Evolutionary conservation across 1,140 invertebrate species (phyloP), one percentile per base, ranked within the genome.

Genomic region (Diachasmimorpha longicaudata): DNA sequence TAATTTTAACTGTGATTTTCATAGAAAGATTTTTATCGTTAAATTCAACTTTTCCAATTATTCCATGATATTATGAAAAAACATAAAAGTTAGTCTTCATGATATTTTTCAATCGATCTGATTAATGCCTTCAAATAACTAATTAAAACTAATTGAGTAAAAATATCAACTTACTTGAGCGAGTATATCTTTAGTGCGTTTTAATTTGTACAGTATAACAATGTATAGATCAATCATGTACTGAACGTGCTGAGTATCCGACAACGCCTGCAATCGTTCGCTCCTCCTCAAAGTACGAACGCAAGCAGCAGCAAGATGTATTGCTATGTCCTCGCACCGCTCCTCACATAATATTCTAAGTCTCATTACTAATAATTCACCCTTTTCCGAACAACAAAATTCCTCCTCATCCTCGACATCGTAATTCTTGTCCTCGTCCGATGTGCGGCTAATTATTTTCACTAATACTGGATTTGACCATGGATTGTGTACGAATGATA

Each of bases 151-250:
- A 67, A 37, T 67, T 36, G 73, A 31, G 36, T 75, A 52, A 46
- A 46, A 75, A 46, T 63, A 70, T 16, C 25, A 48, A 85, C 85
- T 85, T 80, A 90, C 89, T 87, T 90, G 89, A 85, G 89, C 86
- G 83, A 91, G 84, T 82, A 91, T 89, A 78, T 89, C 87, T 85
- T 89, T 84, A 80, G 85, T 88, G 84, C 88, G 90, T 84, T 90
- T 89, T 79, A 88, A 86, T 87, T 90, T 90, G 84, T 88, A 90
- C 79, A 91, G 81, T 66, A 91, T 85, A 68, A 90, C 87, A 82
- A 91, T 88, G 77, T 91, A 90, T 21, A 91, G 85, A 82, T 91
- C 90, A 77, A 89, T 87, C 84, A 90, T 90, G 79, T 89, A 90
- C 39, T 90, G 85, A 77, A 90, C 84, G 70, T 90, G 88, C 23